Base-by-base conservation (phyloP, 2,113 vertebrate genomes). In the Sapajus apella region DNA sequence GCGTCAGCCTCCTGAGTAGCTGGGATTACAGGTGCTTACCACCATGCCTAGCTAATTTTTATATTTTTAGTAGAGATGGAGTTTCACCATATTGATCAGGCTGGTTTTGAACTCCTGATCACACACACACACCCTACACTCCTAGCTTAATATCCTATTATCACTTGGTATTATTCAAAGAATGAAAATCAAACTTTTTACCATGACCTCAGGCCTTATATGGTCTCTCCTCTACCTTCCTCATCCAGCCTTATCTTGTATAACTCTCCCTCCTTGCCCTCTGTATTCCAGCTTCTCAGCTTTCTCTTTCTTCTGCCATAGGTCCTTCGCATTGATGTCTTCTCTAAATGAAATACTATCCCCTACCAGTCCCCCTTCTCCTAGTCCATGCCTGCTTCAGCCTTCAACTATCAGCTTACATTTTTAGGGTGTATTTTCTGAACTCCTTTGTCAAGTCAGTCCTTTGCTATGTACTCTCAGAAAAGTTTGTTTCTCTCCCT, bases 371-470 rank as follows among this genome's bases (percentile, higher is more conserved):
- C 13, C 50, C 43, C 13, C 25, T 90, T 89, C 37, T 16, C 6
- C 90, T 88, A 89, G 12, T 87, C 90, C 87, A 52, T 45, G 13
- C 37, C 66, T 94, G 43, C 17, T 76, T 76, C 23, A 94, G 80
- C 55, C 77, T 94, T 90, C 30, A 66, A 14, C 3, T 83, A 66
- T 81, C 68, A 95, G 45, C 55, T 93, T 87, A 75, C 77, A 75
- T 94, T n/a, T 92, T 90, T 16, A 94, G 8, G 50, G 23, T 94
- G 3, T 91, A 76, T 91, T 92, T 94, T 94, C 52, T 92, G 73
- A 97, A 95, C 43, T 92, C 80, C 75, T 55, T 89, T 32, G 35
- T 52, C 83, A 80, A 89, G 7, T 83, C 43, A 76, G 40, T 88
- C 12, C 66, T 90, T 93, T 84, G 11, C 79, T 83, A 45, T 25